Conservation (phyloP, 2,113 vertebrate species). For the Oryzias celebensis region DNA sequence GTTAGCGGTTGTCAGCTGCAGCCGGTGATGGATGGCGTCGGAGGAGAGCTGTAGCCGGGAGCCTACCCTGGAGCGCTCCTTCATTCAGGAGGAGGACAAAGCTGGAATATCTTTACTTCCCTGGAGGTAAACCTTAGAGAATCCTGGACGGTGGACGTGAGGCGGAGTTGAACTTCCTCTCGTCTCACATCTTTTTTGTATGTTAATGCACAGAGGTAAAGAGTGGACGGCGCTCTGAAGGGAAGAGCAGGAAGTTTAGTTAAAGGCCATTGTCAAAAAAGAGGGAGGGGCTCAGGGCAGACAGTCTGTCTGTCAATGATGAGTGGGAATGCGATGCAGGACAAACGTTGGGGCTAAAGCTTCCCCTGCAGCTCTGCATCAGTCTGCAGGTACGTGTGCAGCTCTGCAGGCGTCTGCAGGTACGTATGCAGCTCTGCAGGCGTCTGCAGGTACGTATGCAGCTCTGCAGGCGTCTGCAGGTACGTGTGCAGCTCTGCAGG, state of each 20-base stretch:
- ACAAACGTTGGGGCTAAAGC: not conserved
- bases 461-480: no score
- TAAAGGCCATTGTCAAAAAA: conserved; percentile 49
- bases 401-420: no score
- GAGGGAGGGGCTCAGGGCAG: conserved; percentile 60
- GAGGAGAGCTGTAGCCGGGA: conserved; percentile 57
- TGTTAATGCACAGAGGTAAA: not conserved
- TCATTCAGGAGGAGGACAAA: conserved; percentile 41
- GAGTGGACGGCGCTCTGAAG: conserved; percentile 6
- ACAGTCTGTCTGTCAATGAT: conserved; percentile 69
- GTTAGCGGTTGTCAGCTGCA: conserved; percentile 42
- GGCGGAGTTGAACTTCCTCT: conserved; percentile 1
- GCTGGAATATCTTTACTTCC: conserved; percentile 56
- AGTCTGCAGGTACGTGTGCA: no score
- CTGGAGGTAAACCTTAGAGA: conserved; percentile 21
- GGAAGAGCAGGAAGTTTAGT: conserved; percentile 27
- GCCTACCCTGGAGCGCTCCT: conserved; percentile 40
- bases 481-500: no score
- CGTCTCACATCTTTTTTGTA: no score
- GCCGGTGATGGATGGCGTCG: conserved; percentile 63
- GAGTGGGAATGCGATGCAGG: conserved; percentile 66
- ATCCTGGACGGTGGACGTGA: conserved; percentile 18
- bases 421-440: no score
- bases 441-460: no score
- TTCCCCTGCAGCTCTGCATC: no score